A percentile compares a stretch with the other conserved stretches of the same genome.
Conservation (phyloP, 2,113 vertebrate species). For the Panthera leo region DNA sequence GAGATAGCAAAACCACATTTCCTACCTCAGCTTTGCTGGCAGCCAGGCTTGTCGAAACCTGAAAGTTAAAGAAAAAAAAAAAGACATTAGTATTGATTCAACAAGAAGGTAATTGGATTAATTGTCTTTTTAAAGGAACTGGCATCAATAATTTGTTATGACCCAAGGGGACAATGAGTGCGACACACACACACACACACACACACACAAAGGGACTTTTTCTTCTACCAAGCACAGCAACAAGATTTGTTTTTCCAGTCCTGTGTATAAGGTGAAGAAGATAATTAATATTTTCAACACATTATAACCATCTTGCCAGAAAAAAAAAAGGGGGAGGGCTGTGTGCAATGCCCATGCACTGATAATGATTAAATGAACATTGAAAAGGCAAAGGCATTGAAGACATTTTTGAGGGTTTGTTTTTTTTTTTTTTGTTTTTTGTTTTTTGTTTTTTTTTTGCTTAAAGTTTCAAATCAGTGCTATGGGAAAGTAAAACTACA, state of each 20-base stretch:
- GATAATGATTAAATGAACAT: conserved; percentile 18
- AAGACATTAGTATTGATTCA: conserved; percentile 82
- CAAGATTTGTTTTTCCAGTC: conserved; percentile 45
- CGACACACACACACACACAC: not conserved
- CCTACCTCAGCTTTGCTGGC: conserved; percentile 82
- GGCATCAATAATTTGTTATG: conserved; percentile 77
- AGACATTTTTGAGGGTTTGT: not conserved
- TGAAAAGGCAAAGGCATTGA: not conserved
- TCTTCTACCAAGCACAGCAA: conserved; percentile 6
- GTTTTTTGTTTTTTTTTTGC: not conserved
- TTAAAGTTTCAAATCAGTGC: not conserved
- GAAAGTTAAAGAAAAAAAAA: conserved; percentile 77
- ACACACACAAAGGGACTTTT: not conserved
- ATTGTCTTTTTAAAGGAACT: conserved; percentile 81
- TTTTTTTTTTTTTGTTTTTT: not conserved
- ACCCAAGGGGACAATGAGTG: conserved; percentile 49
- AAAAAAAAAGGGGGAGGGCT: not conserved
- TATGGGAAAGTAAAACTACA: not conserved
- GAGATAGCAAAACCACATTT: conserved; percentile 30
- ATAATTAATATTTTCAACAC: conserved; percentile 76
- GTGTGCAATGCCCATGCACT: not conserved
- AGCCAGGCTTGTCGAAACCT: conserved; percentile 77
- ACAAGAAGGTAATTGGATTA: conserved; percentile 79
- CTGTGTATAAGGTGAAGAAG: conserved; percentile 50
- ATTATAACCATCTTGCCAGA: conserved; percentile 45